Percentiles rank a stretch among this genome's conserved stretches.
Conservation (phyloP, 2,888 invertebrate genomes). For the Netelia virgata region DNA sequence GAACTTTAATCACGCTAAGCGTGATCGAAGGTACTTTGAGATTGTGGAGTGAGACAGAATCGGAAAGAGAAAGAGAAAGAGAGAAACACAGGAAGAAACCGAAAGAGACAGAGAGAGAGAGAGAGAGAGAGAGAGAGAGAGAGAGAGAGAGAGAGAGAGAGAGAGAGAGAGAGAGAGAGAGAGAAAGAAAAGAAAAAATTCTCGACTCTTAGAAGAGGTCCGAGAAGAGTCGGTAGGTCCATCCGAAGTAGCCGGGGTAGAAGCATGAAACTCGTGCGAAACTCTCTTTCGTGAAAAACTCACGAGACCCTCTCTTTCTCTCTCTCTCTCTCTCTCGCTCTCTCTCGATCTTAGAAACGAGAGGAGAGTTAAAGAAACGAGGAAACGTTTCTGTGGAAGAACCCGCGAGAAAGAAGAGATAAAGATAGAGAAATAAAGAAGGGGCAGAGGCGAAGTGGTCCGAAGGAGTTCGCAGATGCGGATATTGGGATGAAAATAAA, state of each 20-base stretch:
- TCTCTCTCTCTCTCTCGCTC: background rate
- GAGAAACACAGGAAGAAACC: background rate
- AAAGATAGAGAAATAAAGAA: slow-evolving; percentile 9
- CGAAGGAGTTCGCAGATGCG: slow-evolving; percentile 14
- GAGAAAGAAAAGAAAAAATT: slow-evolving; percentile 26
- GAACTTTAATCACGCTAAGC: slow-evolving; percentile 35
- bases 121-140: background rate
- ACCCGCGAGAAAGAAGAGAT: slow-evolving; percentile 3
- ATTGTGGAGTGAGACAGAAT: background rate
- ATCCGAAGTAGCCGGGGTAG: slow-evolving; percentile 27
- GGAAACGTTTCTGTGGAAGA: slow-evolving; percentile 8
- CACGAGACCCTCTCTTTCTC: too few relatives aligned
- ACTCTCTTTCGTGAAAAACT: slow-evolving; percentile 2
- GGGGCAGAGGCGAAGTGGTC: slow-evolving; percentile 11
- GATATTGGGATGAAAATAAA: slow-evolving; percentile 28
- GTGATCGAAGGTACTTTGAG: slow-evolving; percentile 30
- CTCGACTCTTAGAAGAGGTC: slow-evolving; percentile 6
- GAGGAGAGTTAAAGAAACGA: background rate
- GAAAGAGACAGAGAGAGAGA: slow-evolving; percentile 6
- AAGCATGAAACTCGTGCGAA: slow-evolving; percentile 45
- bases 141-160: background rate
- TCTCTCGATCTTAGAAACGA: background rate
- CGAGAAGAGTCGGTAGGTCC: slow-evolving; percentile 13
- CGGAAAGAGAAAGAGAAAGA: background rate
- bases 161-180: background rate